phyloP scores from a whole-genome alignment of 2,888 invertebrate genomes.

The Leptinotarsa tumamoca region DNA sequence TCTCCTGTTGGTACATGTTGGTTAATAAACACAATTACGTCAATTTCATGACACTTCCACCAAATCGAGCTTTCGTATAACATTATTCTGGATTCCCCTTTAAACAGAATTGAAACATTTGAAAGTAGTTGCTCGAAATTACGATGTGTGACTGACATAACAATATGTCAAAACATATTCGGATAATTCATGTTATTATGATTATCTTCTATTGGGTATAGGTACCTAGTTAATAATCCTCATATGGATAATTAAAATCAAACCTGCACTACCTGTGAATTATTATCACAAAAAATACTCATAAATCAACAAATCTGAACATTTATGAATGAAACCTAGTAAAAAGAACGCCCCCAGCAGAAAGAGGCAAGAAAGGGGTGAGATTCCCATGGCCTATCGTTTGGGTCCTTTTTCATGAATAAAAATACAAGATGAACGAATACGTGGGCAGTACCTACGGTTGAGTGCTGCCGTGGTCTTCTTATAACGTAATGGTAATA shows the following conservation, averaged over 20 bases:
- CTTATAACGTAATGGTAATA: slow-evolving; percentile 48
- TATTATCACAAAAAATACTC: slow-evolving; percentile 1
- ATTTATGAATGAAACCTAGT: slow-evolving; percentile 18
- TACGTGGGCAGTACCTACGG: slow-evolving; percentile 42
- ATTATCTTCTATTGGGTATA: no score
- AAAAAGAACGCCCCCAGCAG: slow-evolving; percentile 18
- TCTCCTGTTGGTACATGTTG: no score
- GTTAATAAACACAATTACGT: no score
- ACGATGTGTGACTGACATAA: no score
- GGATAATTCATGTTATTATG: no score
- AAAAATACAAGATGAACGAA: slow-evolving; percentile 20
- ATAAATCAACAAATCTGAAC: slow-evolving; percentile 15
- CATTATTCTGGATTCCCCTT: no score
- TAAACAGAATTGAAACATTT: no score
- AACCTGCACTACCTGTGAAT: background rate
- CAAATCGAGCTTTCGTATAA: no score
- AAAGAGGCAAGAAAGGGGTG: slow-evolving; percentile 26
- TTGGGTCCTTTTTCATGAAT: slow-evolving; percentile 27
- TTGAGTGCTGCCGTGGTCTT: slow-evolving; percentile 37
- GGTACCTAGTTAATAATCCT: background rate
- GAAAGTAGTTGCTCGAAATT: no score
- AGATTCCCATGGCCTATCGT: slow-evolving; percentile 32
- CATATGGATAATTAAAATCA: background rate
- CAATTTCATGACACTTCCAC: no score
- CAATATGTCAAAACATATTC: no score